Conservation (phyloP, 2,888 invertebrate species). For the Eretmocerus hayati region DNA sequence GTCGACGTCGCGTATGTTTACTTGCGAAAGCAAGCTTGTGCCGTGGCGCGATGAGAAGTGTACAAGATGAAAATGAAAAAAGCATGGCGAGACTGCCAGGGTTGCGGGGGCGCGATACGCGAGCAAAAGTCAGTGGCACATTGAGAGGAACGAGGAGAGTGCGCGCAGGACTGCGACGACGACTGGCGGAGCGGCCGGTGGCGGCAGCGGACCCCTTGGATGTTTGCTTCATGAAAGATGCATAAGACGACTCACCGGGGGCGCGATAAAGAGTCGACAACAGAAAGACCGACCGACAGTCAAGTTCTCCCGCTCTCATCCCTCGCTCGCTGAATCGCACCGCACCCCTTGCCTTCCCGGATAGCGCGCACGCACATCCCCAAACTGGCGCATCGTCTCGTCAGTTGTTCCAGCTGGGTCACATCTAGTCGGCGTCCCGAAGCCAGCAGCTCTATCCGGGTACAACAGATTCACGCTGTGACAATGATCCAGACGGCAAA, state of each 20-base stretch:
- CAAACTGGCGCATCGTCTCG: slow-evolving; percentile 34
- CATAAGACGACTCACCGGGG: slow-evolving; percentile 48
- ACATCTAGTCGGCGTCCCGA: too few relatives aligned
- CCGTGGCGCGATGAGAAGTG: too few relatives aligned
- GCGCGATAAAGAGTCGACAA: slow-evolving; percentile 49
- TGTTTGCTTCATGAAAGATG: slow-evolving; percentile 46
- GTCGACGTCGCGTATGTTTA: too few relatives aligned
- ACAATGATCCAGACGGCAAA: too few relatives aligned
- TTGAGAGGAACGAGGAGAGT: background rate
- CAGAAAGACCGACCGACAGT: slow-evolving; percentile 48
- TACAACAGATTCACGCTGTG: too few relatives aligned
- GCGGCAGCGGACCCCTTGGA: slow-evolving; percentile 41
- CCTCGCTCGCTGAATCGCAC: background rate
- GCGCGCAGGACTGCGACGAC: slow-evolving; percentile 3
- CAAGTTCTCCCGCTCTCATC: slow-evolving; percentile 16
- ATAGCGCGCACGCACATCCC: slow-evolving; percentile 33
- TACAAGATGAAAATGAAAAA: slow-evolving; percentile 17
- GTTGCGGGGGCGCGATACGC: background rate
- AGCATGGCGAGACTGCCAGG: slow-evolving; percentile 5
- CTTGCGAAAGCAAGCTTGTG: too few relatives aligned
- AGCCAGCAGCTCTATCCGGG: background rate
- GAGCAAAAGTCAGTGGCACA: background rate
- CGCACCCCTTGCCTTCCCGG: slow-evolving; percentile 25
- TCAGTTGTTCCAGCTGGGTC: background rate
- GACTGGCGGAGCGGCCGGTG: slow-evolving; percentile 17